Evolutionary conservation across 2,113 vertebrate species (phyloP).

Genomic region (Tamias sibiricus): DNA sequence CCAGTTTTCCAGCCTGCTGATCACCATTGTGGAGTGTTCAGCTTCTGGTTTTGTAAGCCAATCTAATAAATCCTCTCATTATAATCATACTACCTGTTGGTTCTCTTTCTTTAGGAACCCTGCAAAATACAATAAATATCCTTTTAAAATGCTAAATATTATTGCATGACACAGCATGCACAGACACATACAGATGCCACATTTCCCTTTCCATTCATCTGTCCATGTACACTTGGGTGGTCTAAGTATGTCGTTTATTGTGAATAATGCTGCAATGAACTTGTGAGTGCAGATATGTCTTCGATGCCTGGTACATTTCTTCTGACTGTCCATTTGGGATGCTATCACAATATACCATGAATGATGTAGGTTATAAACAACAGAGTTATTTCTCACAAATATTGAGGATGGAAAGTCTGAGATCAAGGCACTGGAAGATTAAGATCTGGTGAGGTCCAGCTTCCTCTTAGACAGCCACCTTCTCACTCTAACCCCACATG

Average conservation of each 20-base stretch:
- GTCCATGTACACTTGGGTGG: not conserved
- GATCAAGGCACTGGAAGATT: too few relatives aligned
- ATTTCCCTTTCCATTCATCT: not conserved
- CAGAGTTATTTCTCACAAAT: not conserved
- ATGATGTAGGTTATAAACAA: not conserved
- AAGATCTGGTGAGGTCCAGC: not conserved
- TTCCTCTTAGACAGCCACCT: not conserved
- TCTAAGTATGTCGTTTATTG: not conserved
- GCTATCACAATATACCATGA: not conserved
- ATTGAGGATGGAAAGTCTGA: not conserved
- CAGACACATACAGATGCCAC: too few relatives aligned
- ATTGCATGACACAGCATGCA: not conserved
- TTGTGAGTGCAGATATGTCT: not conserved
- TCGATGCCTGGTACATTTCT: not conserved
- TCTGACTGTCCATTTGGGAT: not conserved
- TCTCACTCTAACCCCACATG: too few relatives aligned
- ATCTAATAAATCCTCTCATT: too few relatives aligned
- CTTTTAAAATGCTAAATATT: not conserved
- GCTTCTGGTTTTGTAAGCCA: too few relatives aligned
- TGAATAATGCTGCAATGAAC: not conserved
- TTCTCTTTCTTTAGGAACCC: too few relatives aligned
- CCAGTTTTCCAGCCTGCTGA: too few relatives aligned
- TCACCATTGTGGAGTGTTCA: too few relatives aligned
- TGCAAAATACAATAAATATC: not conserved
- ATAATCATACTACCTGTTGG: too few relatives aligned